phyloP scores from a whole-genome alignment of 2,797 vertebrate genomes.

The Propithecus deckenii region DNA sequence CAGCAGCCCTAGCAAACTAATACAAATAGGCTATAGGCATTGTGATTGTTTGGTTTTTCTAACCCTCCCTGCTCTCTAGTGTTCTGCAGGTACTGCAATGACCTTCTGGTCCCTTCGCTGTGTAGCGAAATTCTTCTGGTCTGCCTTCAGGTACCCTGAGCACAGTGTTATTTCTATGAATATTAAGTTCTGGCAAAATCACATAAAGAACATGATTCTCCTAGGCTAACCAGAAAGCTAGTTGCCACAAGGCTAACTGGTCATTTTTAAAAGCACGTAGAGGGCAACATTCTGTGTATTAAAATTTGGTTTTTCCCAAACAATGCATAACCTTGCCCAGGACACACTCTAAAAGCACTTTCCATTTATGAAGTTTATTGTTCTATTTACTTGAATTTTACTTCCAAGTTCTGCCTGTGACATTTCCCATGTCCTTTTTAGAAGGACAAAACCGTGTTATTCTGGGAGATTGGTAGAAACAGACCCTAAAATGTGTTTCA shows the following conservation, averaged over 20 bases:
- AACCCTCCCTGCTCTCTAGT: not conserved
- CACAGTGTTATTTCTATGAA: not conserved
- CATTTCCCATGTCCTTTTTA: not conserved
- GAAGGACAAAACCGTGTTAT: not conserved
- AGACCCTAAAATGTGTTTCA: not conserved
- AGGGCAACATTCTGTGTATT: not conserved
- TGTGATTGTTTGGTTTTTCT: not conserved
- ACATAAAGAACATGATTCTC: not conserved
- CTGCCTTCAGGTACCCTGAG: not conserved
- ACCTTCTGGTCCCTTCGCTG: not conserved
- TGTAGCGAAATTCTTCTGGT: not conserved
- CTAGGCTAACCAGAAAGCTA: not conserved
- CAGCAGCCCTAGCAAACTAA: not conserved
- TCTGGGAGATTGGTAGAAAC: not conserved
- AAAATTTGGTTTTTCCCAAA: not conserved
- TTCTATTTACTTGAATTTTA: slow-evolving; percentile 19
- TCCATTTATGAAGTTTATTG: not conserved
- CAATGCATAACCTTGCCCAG: not conserved
- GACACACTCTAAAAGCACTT: not conserved
- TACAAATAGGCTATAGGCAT: not conserved
- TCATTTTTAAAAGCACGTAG: not conserved
- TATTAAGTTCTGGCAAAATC: not conserved
- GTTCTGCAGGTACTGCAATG: not conserved
- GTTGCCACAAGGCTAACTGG: not conserved
- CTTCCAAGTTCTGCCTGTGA: not conserved